A percentile compares a stretch with the other conserved stretches of the same genome.
These are phyloP conservation scores for Staurois parvus DNA, from an alignment of 2,797 vertebrate genomes.

Conservation along the genomic window DNA sequence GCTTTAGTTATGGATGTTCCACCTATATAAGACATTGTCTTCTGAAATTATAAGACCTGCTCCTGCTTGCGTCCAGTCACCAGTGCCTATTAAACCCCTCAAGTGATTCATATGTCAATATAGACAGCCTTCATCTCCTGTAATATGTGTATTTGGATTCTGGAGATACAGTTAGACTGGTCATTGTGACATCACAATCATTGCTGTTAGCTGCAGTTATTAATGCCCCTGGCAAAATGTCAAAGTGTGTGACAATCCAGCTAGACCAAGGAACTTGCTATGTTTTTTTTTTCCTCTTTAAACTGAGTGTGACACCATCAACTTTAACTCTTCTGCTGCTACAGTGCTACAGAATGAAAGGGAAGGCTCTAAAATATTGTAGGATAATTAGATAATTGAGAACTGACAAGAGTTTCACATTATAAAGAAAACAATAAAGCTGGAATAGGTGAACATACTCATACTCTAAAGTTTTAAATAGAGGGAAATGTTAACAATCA, in stretches of 20 bases:
- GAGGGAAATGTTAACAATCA: no score
- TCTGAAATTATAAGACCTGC: no score
- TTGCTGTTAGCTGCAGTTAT: constrained; percentile 8
- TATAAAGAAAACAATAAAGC: no score
- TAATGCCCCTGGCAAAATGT: constrained; percentile 39
- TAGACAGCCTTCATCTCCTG: neutral
- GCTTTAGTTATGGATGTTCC: no score
- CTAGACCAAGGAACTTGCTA: neutral
- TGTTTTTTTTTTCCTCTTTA: neutral
- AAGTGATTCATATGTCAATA: neutral
- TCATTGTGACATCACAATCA: constrained; percentile 34
- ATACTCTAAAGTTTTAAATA: no score
- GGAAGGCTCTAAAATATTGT: neutral
- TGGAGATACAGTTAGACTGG: constrained; percentile 20
- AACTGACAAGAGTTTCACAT: no score
- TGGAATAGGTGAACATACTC: no score
- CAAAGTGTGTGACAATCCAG: constrained; percentile 26
- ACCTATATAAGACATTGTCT: no score
- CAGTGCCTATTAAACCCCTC: neutral
- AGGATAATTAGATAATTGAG: no score
- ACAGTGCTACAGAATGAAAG: neutral
- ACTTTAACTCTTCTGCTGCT: neutral
- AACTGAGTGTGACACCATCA: neutral
- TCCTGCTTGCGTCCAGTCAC: neutral
- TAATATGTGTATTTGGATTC: neutral